A percentile compares a stretch with the other conserved stretches of the same genome.
Evolutionary conservation across 2,888 invertebrate genomes (phyloP).

Genomic region (Pimpla rufipes): DNA sequence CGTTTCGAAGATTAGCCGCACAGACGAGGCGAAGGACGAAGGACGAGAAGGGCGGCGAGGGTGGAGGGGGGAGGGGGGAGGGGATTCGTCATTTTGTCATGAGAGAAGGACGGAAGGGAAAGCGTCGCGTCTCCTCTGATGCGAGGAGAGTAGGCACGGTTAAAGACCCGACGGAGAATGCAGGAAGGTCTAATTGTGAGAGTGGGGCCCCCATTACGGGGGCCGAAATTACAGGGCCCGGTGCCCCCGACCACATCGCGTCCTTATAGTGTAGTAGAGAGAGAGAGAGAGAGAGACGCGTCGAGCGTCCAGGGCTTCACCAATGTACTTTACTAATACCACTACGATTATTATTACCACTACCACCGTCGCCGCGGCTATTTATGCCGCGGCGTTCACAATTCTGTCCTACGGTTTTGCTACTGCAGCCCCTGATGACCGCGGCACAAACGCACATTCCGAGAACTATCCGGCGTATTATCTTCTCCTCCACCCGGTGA

Average conservation of each 20-base stretch:
- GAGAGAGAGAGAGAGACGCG: constrained; percentile 19
- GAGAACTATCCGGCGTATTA: constrained; percentile 59
- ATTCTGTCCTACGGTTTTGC: constrained; percentile 20
- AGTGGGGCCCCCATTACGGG: constrained; percentile 80
- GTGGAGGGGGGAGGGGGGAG: constrained; percentile 14
- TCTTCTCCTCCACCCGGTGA: constrained; percentile 48
- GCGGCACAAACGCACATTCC: constrained; percentile 51
- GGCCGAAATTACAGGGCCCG: constrained; percentile 83
- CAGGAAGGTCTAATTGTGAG: constrained; percentile 83
- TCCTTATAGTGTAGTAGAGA: constrained; percentile 44
- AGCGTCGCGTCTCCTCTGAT: constrained; percentile 41
- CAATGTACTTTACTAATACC: constrained; percentile 38
- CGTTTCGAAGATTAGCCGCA: constrained; percentile 27
- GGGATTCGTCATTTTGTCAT: constrained; percentile 65
- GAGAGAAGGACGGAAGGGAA: constrained; percentile 66
- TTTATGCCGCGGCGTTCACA: not conserved
- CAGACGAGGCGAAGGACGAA: constrained; percentile 31
- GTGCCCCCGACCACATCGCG: constrained; percentile 70
- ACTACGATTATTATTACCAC: constrained; percentile 23
- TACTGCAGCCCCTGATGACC: constrained; percentile 15
- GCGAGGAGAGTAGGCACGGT: constrained; percentile 71
- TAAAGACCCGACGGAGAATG: constrained; percentile 75
- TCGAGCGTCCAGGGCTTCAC: not conserved
- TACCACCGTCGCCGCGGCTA: constrained; percentile 20
- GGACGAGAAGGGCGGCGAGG: constrained; percentile 13